Conservation (phyloP, 2,113 vertebrate species). For the Osmerus eperlanus region DNA sequence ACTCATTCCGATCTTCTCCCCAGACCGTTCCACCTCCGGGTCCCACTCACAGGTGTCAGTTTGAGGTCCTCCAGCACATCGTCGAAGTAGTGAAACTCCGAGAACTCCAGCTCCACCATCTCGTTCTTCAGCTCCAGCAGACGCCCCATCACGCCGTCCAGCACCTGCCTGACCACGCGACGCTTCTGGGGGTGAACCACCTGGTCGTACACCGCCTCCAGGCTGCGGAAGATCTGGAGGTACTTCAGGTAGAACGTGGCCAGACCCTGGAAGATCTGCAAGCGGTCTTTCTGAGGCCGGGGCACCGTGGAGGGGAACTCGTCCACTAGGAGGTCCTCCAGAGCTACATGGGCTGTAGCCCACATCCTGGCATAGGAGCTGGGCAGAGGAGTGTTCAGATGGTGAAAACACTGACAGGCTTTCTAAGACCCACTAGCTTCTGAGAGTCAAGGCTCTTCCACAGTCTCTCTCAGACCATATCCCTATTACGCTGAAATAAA, state of each 20-base stretch:
- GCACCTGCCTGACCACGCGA: slow-evolving; percentile 55
- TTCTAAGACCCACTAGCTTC: no score
- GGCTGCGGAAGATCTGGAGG: slow-evolving; percentile 71
- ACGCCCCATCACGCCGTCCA: slow-evolving; percentile 80
- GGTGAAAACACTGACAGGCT: neutral
- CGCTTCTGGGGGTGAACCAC: slow-evolving; percentile 77
- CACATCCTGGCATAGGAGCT: slow-evolving; percentile 78
- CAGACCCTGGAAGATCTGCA: slow-evolving; percentile 65
- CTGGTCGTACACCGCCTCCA: slow-evolving; percentile 72
- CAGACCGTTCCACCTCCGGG: neutral
- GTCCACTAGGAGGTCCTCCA: slow-evolving; percentile 67
- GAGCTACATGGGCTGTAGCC: slow-evolving; percentile 72
- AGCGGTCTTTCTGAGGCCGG: slow-evolving; percentile 51
- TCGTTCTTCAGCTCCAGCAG: slow-evolving; percentile 82
- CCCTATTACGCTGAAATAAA: neutral
- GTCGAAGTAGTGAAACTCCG: slow-evolving; percentile 77
- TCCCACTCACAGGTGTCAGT: slow-evolving; percentile 71
- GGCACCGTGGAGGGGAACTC: slow-evolving; percentile 61
- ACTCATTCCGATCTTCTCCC: no score
- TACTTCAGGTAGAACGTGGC: slow-evolving; percentile 78
- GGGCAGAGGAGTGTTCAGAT: neutral
- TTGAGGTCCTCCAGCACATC: slow-evolving; percentile 75
- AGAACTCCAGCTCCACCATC: slow-evolving; percentile 78
- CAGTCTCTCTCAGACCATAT: no score
- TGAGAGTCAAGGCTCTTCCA: no score